Evolutionary conservation across 1,140 invertebrate genomes (phyloP), one percentile per base, ranked within the genome.

Genomic region (Dendroctonus valens): DNA sequence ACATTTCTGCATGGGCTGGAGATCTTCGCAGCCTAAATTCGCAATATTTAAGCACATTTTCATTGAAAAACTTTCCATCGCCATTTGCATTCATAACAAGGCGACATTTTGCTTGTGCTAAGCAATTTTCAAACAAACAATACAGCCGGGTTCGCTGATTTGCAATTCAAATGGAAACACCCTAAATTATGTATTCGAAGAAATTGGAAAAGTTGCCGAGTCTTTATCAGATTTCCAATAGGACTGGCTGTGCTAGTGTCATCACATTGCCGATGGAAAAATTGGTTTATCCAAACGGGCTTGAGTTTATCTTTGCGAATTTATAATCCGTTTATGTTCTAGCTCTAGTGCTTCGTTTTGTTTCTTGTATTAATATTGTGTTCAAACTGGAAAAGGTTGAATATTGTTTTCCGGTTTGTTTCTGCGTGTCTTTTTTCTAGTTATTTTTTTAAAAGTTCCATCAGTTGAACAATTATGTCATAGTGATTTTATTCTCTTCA

Each of bases 31-130:
- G 26, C 26, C 1, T 26, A 26, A 26, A 26, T 26, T 26, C 26
- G 26, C 26, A 26, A 26, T 26, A 26, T 26, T 12, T 46, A 12
- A 11, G 8, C 8, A 46, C 8, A 11, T 46, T 50, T 50, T 50
- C 48, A 14, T 15, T 50, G 12, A 14, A 50, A 58, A 58, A 44
- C 7, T 58, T 42, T 58, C 55, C 55, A 58, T 42, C 26, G 41
- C 55, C 44, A 58, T 58, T 58, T 58, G 55, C 55, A 58, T 41
- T 58, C 55, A 58, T 58, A 58, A 58, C 55, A 58, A 42, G 55
- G 14, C 41, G n/a, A 9, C 39, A 15, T 58, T 58, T 58, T 44
- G 40, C 26, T 58, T 42, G 55, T 9, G 44, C 40, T 58, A 44
- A 58, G 41, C 55, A n/a, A 44, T 58, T 58, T 52, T 52, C 50